These are phyloP conservation scores for Tipula unca DNA, from an alignment of 2,888 invertebrate species.

Conservation along the genomic window DNA sequence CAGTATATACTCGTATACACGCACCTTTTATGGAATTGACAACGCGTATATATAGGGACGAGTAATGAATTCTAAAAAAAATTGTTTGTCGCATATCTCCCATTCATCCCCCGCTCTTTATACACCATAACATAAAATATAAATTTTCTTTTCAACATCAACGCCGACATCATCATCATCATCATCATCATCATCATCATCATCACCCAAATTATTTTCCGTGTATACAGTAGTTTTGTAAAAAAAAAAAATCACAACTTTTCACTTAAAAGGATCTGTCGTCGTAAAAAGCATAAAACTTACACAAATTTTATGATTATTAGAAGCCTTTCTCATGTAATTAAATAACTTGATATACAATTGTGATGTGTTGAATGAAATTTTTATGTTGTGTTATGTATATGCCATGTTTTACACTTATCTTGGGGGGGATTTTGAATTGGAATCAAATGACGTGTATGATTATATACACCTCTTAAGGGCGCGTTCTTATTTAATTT, in stretches of 20 bases:
- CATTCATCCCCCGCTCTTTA: neutral
- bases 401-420: neutral
- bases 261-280: neutral
- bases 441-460: neutral
- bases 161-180: too few species aligned
- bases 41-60: neutral
- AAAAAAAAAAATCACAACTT: neutral
- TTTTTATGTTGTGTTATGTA: neutral
- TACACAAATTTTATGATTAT: neutral
- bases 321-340: neutral
- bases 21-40: too few species aligned
- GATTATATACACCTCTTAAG: neutral
- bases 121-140: neutral
- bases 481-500: neutral
- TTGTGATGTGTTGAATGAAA: neutral
- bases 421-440: too few species aligned
- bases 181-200: neutral
- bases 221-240: neutral
- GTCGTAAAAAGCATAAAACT: neutral
- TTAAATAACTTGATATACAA: neutral
- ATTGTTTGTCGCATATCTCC: neutral
- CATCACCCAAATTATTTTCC: neutral
- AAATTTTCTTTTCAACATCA: neutral
- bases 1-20: neutral
- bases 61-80: neutral